Evolutionary conservation across 2,888 invertebrate genomes (phyloP).

Genomic region (Urechis unicinctus): DNA sequence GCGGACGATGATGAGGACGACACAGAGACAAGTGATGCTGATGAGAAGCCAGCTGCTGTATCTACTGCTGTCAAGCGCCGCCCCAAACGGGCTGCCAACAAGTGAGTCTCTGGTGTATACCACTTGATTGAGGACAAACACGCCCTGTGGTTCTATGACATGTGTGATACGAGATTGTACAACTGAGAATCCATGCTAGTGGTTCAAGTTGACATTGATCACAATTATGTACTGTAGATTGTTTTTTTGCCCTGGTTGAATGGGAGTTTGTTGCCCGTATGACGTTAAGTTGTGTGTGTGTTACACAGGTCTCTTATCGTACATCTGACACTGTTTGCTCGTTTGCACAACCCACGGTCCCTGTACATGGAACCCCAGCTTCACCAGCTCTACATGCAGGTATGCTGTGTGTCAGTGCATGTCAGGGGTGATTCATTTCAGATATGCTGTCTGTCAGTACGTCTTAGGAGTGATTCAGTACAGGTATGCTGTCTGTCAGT

Average conservation of each 20-base stretch:
- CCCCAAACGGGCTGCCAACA: slow-evolving; percentile 8
- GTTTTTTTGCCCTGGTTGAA: background rate
- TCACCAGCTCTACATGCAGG: slow-evolving; percentile 53
- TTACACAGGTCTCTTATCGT: slow-evolving; percentile 29
- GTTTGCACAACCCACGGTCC: slow-evolving; percentile 74
- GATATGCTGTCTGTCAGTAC: too few relatives aligned
- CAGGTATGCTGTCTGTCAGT: too few relatives aligned
- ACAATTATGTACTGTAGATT: too few relatives aligned
- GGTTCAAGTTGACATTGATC: too few relatives aligned
- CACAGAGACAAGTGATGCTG: slow-evolving; percentile 14
- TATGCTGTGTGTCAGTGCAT: too few relatives aligned
- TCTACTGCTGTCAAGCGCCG: background rate
- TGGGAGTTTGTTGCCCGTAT: background rate
- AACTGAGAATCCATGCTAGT: too few relatives aligned
- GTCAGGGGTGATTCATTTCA: too few relatives aligned
- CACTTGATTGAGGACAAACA: too few relatives aligned
- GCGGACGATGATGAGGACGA: slow-evolving; percentile 11
- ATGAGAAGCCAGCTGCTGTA: slow-evolving; percentile 6
- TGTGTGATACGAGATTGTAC: too few relatives aligned
- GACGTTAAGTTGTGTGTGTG: background rate
- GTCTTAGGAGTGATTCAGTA: too few relatives aligned
- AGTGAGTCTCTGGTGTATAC: slow-evolving; percentile 2
- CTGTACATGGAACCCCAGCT: slow-evolving; percentile 71
- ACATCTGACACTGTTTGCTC: slow-evolving; percentile 66
- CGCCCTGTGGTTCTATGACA: too few relatives aligned